These are phyloP conservation scores for Hydrozoanthus gracilis DNA, from an alignment of 92 coral and sea anemone genomes.

Conservation along the genomic window DNA sequence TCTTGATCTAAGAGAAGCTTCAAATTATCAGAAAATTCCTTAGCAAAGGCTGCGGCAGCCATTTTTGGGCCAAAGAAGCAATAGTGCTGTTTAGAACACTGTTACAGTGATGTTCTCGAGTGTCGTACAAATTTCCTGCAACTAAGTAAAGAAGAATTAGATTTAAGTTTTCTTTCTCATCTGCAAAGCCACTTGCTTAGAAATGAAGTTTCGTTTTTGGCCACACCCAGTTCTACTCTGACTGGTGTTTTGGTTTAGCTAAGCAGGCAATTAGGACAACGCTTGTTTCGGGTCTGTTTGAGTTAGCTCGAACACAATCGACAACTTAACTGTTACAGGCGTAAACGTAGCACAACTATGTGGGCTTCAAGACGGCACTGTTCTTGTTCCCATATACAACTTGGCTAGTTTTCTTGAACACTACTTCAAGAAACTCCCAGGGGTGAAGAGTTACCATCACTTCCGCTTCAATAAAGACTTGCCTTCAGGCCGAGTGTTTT, in stretches of 20 bases:
- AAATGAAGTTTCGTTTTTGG: constrained; percentile 52
- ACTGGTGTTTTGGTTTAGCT: constrained; percentile 61
- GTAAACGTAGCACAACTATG: constrained; percentile 14
- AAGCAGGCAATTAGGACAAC: constrained; percentile 50
- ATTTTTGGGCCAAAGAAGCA: constrained; percentile 45
- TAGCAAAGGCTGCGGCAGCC: constrained; percentile 42
- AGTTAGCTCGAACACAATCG: not conserved
- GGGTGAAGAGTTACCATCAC: constrained; percentile 49
- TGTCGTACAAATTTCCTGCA: constrained; percentile 46
- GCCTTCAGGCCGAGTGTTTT: not conserved
- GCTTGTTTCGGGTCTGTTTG: not conserved
- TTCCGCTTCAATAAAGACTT: constrained; percentile 26
- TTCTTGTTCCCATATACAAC: constrained; percentile 43
- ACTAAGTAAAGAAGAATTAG: constrained; percentile 41
- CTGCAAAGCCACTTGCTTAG: constrained; percentile 49
- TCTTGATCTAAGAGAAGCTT: constrained; percentile 45
- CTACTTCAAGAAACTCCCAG: constrained; percentile 37
- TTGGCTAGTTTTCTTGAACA: constrained; percentile 44
- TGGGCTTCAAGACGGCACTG: constrained; percentile 33
- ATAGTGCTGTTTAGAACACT: constrained; percentile 10
- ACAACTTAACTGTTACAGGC: constrained; percentile 1
- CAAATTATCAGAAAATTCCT: constrained; percentile 25
- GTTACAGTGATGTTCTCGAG: constrained; percentile 48
- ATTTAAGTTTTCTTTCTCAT: constrained; percentile 44
- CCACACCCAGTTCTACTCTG: constrained; percentile 67